These are phyloP conservation scores for Spinus olivaceus DNA, from an alignment of 2,797 vertebrate species.

Conservation along the genomic window DNA sequence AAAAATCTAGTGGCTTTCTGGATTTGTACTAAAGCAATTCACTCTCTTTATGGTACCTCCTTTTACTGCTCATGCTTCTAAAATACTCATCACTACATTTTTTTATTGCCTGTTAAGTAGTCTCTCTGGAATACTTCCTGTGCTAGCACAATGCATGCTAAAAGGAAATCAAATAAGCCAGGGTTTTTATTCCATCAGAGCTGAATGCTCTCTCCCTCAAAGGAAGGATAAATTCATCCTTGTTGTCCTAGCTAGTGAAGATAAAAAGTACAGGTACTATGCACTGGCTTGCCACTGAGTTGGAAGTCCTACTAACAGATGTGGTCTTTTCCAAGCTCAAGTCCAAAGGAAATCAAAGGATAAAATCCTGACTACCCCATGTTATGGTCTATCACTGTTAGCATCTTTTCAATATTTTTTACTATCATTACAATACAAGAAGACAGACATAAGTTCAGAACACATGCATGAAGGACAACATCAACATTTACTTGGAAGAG, in stretches of 20 bases:
- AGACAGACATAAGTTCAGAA: neutral
- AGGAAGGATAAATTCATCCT: neutral
- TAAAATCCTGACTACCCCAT: neutral
- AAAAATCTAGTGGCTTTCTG: neutral
- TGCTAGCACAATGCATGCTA: neutral
- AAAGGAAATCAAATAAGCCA: constrained; percentile 1
- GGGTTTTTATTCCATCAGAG: neutral
- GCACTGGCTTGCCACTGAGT: too few relatives aligned
- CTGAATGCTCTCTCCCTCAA: neutral
- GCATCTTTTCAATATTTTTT: neutral
- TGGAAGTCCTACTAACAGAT: neutral
- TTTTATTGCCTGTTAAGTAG: constrained; percentile 3
- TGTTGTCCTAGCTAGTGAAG: neutral
- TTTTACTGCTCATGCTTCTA: neutral
- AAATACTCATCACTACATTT: neutral
- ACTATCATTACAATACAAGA: neutral
- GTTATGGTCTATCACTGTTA: neutral
- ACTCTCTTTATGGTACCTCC: neutral
- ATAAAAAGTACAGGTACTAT: neutral
- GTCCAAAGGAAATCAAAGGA: neutral
- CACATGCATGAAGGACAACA: neutral
- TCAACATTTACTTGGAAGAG: neutral
- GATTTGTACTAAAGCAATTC: neutral
- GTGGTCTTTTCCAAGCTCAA: neutral
- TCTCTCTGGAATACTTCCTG: neutral